phyloP scores from a whole-genome alignment of 2,888 invertebrate genomes.

The Sericinus montela region DNA sequence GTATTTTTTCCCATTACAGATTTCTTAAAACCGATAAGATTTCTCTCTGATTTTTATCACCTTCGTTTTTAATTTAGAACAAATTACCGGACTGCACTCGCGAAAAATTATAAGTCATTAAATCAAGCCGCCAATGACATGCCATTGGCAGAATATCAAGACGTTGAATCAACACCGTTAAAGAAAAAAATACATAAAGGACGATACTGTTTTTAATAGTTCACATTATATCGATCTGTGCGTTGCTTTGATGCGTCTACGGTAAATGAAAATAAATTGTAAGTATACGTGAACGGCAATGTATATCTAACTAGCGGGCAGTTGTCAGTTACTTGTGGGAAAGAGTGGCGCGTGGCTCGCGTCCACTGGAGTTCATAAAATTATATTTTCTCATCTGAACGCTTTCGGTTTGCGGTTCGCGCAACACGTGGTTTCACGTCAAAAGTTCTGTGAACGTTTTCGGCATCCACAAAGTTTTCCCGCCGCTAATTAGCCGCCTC shows the following conservation, averaged over 20 bases:
- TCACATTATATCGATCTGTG: slow-evolving; percentile 28
- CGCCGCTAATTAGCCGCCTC: slow-evolving; percentile 29
- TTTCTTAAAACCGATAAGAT: no score
- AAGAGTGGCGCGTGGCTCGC: slow-evolving; percentile 44
- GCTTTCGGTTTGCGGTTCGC: slow-evolving; percentile 25
- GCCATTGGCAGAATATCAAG: slow-evolving; percentile 38
- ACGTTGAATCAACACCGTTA: slow-evolving; percentile 37
- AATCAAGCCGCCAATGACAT: slow-evolving; percentile 13
- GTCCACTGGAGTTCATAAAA: slow-evolving; percentile 46
- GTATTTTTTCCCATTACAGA: no score
- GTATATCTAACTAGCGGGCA: slow-evolving; percentile 63
- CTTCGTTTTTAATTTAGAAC: neutral
- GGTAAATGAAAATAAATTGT: slow-evolving; percentile 71
- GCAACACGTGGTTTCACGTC: slow-evolving; percentile 57
- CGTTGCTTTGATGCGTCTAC: slow-evolving; percentile 45
- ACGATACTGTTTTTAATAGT: slow-evolving; percentile 13
- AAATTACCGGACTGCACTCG: neutral
- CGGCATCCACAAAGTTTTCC: slow-evolving; percentile 45
- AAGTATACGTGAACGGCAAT: slow-evolving; percentile 56
- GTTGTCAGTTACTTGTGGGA: slow-evolving; percentile 66
- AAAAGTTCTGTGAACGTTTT: slow-evolving; percentile 51
- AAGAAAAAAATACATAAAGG: slow-evolving; percentile 29
- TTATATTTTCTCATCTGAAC: slow-evolving; percentile 37
- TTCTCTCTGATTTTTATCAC: no score
- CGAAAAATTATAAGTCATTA: slow-evolving; percentile 3